Percentiles rank a stretch among this genome's conserved stretches.
These are phyloP conservation scores for Rhinogobio ventralis DNA, from an alignment of 2,797 vertebrate genomes.

Conservation along the genomic window DNA sequence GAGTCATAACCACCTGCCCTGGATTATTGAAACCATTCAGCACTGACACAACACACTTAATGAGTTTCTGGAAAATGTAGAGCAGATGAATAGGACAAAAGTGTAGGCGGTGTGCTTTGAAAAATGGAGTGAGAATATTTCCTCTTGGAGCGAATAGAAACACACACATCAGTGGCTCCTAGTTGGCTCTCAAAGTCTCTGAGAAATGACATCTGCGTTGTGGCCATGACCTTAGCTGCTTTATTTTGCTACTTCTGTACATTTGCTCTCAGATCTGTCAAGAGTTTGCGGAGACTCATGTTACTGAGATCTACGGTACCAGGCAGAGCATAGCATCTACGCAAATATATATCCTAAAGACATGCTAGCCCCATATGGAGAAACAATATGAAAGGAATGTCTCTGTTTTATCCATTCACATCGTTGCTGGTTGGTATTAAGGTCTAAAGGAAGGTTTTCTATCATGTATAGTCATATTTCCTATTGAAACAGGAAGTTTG, in stretches of 20 bases:
- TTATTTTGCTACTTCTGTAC: slow-evolving; percentile 33
- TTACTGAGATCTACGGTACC: slow-evolving; percentile 38
- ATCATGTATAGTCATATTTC: not conserved
- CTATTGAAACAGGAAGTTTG: slow-evolving; percentile 5
- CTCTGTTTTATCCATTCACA: slow-evolving; percentile 41
- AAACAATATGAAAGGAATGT: slow-evolving; percentile 39
- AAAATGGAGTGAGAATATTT: slow-evolving; percentile 44
- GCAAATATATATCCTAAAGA: slow-evolving; percentile 21
- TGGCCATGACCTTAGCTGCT: slow-evolving; percentile 26
- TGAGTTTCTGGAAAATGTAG: slow-evolving; percentile 63
- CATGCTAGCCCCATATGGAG: slow-evolving; percentile 22
- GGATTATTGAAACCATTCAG: slow-evolving; percentile 61
- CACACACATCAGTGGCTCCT: slow-evolving; percentile 45
- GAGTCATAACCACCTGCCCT: slow-evolving; percentile 35
- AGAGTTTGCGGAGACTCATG: slow-evolving; percentile 47
- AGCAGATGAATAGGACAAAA: slow-evolving; percentile 50
- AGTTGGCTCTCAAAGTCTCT: slow-evolving; percentile 13
- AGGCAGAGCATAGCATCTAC: slow-evolving; percentile 48
- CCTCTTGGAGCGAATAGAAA: slow-evolving; percentile 50
- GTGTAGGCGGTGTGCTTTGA: slow-evolving; percentile 49
- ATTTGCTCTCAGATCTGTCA: slow-evolving; percentile 30
- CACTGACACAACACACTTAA: slow-evolving; percentile 66
- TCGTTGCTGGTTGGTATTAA: slow-evolving; percentile 37
- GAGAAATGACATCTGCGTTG: slow-evolving; percentile 46
- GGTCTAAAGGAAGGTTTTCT: slow-evolving; percentile 20